Conservation (phyloP, 2,113 vertebrate genomes). For the Asarcornis scutulata region DNA sequence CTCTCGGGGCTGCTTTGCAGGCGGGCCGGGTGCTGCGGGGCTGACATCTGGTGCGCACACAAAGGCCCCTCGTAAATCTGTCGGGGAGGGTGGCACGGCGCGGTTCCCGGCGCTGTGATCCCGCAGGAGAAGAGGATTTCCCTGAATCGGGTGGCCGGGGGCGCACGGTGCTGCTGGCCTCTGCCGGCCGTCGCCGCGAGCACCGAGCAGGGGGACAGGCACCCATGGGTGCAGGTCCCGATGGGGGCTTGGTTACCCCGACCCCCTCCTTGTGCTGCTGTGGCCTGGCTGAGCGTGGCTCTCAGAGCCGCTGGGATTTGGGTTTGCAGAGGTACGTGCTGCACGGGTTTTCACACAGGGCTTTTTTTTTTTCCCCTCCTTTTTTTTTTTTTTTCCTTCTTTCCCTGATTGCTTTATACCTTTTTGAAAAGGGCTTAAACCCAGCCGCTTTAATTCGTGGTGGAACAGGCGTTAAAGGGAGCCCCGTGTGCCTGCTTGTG, state of each 20-base stretch:
- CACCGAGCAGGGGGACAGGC: background rate
- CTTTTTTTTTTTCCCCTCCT: background rate
- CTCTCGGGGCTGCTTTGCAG: background rate
- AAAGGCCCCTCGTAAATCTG: background rate
- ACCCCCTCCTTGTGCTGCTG: no score
- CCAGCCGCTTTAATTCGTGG: background rate
- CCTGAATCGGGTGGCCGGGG: background rate
- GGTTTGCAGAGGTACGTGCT: background rate
- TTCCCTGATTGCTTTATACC: background rate
- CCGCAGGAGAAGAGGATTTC: background rate
- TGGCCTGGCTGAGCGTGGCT: background rate
- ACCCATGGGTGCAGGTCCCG: no score
- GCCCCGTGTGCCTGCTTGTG: slow-evolving; percentile 15
- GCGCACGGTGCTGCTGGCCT: background rate
- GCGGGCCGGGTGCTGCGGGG: background rate
- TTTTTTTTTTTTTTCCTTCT: background rate
- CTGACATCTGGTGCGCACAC: background rate
- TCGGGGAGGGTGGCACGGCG: background rate
- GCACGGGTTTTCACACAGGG: background rate
- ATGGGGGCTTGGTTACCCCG: no score
- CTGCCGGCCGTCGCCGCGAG: background rate
- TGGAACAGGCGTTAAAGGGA: background rate
- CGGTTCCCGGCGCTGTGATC: background rate
- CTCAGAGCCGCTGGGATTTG: background rate
- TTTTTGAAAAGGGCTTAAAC: slow-evolving; percentile 16